Base-by-base conservation (phyloP, 2,797 vertebrate genomes). In the Odontamblyopus lacepedii region DNA sequence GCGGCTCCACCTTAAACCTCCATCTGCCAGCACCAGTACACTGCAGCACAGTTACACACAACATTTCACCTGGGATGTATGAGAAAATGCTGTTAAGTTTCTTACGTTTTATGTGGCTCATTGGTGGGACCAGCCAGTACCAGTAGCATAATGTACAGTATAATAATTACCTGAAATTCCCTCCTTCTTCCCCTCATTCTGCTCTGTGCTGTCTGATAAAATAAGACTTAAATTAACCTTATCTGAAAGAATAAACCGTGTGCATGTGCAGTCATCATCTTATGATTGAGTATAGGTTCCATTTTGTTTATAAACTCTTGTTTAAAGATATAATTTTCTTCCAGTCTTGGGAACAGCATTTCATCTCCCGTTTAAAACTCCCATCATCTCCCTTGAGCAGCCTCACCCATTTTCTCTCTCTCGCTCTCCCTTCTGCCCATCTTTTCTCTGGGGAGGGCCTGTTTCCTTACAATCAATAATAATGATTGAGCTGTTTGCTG, bases 391-490 rank as follows among this genome's bases (percentile, higher is more conserved):
- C 44, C 27, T 66, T 30, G 29, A 74, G 41, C 68, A 29, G 27
- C 56, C 35, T 27, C 59, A 30, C 69, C 66, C 51, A 32, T 63
- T 76, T 72, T 75, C 38, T n/a, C 23, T 53, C 55, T 26, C 63
- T 63, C 9, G 23, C 23, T 23, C 30, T 38, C 48, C 55, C 38
- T 50, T 71, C 8, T 30, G 67, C 50, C 16, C 48, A 41, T 69
- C 56, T 18, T 60, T 69, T 78, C 75, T 74, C 63, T 59, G 8
- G 61, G 38, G 44, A 78, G 27, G 59, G 53, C 64, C 64, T 60
- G 65, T 79, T 82, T 77, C 63, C 65, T 71, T 60, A 74, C 70
- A 77, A 80, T 89, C 83, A 69, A 83, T 89, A 84, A 75, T 81
- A 87, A 81, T 65, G 65, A 67, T 67, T 81, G 66, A 83, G 72